These are phyloP conservation scores for Diabrotica balteata DNA, from an alignment of 2,888 invertebrate species.

Conservation along the genomic window DNA sequence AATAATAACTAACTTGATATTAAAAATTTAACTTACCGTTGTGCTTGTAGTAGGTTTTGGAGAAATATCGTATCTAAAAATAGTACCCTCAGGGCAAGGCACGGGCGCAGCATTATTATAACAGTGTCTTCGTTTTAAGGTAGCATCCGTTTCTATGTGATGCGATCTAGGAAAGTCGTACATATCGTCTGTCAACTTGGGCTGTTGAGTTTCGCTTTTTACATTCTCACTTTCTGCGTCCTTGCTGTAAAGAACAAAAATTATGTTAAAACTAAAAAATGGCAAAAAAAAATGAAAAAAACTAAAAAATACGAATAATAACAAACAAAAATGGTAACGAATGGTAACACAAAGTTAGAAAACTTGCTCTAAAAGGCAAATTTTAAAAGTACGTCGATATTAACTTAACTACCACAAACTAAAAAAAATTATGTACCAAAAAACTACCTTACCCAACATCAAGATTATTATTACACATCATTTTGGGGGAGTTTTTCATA, in stretches of 20 bases:
- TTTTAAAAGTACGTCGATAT: no score
- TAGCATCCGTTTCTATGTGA: slow-evolving; percentile 58
- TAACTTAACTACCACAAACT: no score
- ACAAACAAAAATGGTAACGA: no score
- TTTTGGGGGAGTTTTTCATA: no score
- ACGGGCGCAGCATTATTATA: slow-evolving; percentile 70
- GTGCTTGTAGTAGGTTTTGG: slow-evolving; percentile 56
- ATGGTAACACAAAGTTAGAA: no score
- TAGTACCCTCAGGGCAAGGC: slow-evolving; percentile 60
- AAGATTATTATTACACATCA: no score
- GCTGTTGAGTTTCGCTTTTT: slow-evolving; percentile 26
- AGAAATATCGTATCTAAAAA: slow-evolving; percentile 68
- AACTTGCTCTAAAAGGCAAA: no score
- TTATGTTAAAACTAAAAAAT: neutral
- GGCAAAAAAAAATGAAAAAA: no score
- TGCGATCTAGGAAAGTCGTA: slow-evolving; percentile 78
- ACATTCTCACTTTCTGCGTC: slow-evolving; percentile 12
- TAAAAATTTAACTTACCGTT: slow-evolving; percentile 32
- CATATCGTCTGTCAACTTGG: slow-evolving; percentile 63
- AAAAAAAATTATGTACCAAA: no score
- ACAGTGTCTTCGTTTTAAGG: slow-evolving; percentile 61
- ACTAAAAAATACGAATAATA: no score
- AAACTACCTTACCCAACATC: no score
- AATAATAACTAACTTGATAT: no score
- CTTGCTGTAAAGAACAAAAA: slow-evolving; percentile 22